Conservation (phyloP, 1,140 invertebrate genomes). For the Drosophila orena region DNA sequence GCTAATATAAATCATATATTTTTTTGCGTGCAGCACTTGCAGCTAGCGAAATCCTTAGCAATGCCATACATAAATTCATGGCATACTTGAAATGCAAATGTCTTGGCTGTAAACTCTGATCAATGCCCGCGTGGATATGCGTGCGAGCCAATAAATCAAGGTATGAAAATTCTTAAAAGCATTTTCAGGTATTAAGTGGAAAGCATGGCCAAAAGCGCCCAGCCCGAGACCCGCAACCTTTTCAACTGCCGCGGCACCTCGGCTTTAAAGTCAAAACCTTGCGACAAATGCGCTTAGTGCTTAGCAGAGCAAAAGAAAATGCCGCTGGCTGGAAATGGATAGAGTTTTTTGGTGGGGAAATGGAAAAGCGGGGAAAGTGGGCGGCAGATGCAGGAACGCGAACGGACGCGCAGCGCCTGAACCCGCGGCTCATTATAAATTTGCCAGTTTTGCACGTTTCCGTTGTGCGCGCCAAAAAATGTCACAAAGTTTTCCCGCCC, state of each 20-base stretch:
- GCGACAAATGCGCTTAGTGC: conserved; percentile 78
- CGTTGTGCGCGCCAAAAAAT: conserved; percentile 79
- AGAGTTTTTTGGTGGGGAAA: background rate
- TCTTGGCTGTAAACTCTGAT: conserved; percentile 48
- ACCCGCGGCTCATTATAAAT: conserved; percentile 79
- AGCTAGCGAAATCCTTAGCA: conserved; percentile 11
- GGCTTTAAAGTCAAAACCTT: conserved; percentile 52
- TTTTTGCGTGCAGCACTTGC: conserved; percentile 7
- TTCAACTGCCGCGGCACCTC: conserved; percentile 43
- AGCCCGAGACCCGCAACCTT: conserved; percentile 29
- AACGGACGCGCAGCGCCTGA: conserved; percentile 60
- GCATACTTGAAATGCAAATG: conserved; percentile 71
- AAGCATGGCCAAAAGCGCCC: conserved; percentile 20
- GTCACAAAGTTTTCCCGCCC: conserved; percentile 69
- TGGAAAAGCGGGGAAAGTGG: background rate
- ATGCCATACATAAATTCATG: conserved; percentile 73
- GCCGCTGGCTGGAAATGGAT: conserved; percentile 60
- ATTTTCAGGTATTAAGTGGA: conserved; percentile 72
- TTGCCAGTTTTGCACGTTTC: conserved; percentile 83
- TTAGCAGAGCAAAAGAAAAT: conserved; percentile 72
- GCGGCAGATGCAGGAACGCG: conserved; percentile 27
- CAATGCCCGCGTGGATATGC: conserved; percentile 17
- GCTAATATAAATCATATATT: background rate
- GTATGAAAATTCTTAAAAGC: conserved; percentile 76
- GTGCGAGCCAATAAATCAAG: conserved; percentile 71